A percentile compares a stretch with the other conserved stretches of the same genome.
Conservation (phyloP, 2,113 vertebrate species). For the Nesoenas mayeri region DNA sequence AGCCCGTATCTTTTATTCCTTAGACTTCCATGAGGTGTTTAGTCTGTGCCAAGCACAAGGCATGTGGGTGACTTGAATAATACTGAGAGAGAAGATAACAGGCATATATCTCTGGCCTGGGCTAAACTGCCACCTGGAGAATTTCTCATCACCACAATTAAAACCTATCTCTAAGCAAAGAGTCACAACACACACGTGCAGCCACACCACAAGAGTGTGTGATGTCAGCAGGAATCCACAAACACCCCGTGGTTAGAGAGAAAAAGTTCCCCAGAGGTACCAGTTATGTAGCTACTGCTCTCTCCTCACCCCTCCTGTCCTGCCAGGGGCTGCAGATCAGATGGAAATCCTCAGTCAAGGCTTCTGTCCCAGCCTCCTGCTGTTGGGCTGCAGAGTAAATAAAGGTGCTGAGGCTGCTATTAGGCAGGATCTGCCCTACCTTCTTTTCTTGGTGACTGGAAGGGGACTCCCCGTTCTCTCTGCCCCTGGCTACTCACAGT, state of each 20-base stretch:
- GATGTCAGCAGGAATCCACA: not conserved
- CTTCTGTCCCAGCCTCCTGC: not conserved
- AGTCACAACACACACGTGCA: fast-evolving
- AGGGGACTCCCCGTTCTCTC: not conserved
- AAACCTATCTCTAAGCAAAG: not conserved
- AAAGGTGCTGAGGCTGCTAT: not conserved
- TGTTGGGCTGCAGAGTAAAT: not conserved
- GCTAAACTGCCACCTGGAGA: not conserved
- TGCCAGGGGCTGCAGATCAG: not conserved
- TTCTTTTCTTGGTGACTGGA: not conserved
- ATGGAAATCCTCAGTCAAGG: not conserved
- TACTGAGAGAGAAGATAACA: not conserved
- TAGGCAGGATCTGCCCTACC: not conserved
- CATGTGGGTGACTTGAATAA: not conserved
- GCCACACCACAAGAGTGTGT: fast-evolving
- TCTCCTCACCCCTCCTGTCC: not conserved
- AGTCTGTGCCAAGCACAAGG: not conserved
- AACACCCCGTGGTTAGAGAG: not conserved
- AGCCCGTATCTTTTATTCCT: not conserved
- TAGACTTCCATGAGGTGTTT: not conserved
- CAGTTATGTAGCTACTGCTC: not conserved
- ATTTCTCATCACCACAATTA: not conserved
- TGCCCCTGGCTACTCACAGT: not conserved
- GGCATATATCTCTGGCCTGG: not conserved
- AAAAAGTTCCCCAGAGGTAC: not conserved